A percentile compares a stretch with the other conserved stretches of the same genome.
Conservation (phyloP, 2,113 vertebrate species). For the Thalassarche chlororhynchos region DNA sequence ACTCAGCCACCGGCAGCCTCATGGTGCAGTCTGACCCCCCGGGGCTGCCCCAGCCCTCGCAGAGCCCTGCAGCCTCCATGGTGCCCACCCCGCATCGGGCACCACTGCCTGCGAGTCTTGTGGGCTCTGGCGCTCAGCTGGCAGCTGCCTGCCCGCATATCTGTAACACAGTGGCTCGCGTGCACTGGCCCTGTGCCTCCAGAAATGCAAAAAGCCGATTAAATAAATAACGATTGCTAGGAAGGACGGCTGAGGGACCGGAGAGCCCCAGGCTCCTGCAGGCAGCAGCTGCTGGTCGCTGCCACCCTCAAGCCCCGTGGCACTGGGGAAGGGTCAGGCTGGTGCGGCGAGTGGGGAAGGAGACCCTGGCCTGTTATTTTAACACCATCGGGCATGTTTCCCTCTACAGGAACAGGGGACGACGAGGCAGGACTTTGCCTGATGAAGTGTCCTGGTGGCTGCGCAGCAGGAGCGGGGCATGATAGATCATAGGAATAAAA, state of each 20-base stretch:
- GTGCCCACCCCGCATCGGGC: not conserved
- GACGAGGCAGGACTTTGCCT: conserved; percentile 34
- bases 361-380: not conserved
- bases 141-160: not conserved
- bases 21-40: not conserved
- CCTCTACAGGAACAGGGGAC: not conserved
- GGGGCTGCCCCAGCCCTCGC: not conserved
- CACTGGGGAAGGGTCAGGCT: not conserved
- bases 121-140: not conserved
- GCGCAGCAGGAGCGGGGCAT: not conserved
- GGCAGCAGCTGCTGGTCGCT: not conserved
- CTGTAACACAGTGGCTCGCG: not conserved
- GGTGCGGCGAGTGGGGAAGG: not conserved
- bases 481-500: conserved; percentile 64
- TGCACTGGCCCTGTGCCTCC: not conserved
- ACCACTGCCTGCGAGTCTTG: not conserved
- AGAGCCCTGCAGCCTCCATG: not conserved
- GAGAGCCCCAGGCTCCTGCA: not conserved
- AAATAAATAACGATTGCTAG: not conserved
- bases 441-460: conserved; percentile 53
- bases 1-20: not conserved
- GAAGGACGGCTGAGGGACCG: not conserved
- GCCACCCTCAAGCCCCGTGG: not conserved
- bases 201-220: not conserved
- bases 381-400: not conserved